Evolutionary conservation across 2,113 vertebrate genomes (phyloP).

Genomic region (Electrona antarctica): DNA sequence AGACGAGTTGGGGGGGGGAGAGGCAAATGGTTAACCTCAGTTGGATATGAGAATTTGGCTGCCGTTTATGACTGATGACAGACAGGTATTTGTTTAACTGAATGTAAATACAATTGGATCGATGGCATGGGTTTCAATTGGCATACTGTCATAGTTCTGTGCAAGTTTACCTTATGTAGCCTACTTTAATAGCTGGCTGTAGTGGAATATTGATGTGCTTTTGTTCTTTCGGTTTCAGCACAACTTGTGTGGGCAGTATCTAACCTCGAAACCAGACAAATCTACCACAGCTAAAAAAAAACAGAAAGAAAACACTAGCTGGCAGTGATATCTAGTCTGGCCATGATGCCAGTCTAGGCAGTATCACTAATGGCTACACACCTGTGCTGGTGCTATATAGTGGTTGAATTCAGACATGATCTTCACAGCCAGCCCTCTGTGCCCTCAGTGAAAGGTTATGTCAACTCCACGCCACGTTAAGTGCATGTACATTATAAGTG

Average conservation of each 20-base stretch:
- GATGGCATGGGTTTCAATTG: neutral
- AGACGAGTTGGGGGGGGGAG: too few relatives aligned
- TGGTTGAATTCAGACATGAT: neutral
- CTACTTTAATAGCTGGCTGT: neutral
- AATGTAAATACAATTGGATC: constrained; percentile 8
- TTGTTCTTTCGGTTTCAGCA: neutral
- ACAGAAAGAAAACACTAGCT: too few relatives aligned
- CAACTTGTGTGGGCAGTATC: neutral
- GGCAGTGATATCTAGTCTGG: too few relatives aligned
- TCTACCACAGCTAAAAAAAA: too few relatives aligned
- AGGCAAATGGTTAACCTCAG: neutral
- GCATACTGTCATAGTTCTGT: too few relatives aligned
- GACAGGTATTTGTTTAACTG: neutral
- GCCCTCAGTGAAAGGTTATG: neutral
- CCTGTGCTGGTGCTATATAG: neutral
- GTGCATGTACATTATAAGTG: neutral
- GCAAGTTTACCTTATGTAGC: too few relatives aligned
- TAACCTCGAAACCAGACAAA: neutral
- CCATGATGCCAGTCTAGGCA: too few relatives aligned
- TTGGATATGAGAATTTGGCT: neutral
- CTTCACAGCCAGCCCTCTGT: neutral
- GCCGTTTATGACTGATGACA: neutral
- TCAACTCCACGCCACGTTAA: neutral
- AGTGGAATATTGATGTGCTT: neutral
- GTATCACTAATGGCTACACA: neutral